Evolutionary conservation across 2,113 vertebrate species (phyloP).

Genomic region (Athene cunicularia): DNA sequence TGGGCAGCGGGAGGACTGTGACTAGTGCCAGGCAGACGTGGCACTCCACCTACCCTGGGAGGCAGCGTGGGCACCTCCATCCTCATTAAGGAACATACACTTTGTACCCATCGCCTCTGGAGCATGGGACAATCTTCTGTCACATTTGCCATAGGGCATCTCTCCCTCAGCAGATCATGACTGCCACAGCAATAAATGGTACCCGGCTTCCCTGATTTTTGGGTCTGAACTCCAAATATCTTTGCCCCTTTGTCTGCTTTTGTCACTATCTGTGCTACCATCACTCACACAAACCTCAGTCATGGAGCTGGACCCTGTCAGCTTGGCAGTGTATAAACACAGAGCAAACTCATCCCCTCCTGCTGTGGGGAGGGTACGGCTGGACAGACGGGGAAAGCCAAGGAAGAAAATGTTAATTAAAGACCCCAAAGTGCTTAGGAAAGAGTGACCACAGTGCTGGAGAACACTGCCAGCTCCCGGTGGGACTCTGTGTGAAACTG

Average conservation of each 20-base stretch:
- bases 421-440: background rate
- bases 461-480: background rate
- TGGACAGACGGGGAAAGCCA: fast-evolving
- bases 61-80: background rate
- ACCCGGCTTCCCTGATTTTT: background rate
- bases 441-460: fast-evolving
- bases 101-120: background rate
- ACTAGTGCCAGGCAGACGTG: background rate
- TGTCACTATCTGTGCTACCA: background rate
- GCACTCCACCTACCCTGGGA: background rate
- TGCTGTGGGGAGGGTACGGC: fast-evolving
- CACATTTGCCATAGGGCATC: fast-evolving
- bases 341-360: background rate
- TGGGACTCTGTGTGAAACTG: background rate
- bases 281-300: background rate
- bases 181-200: background rate
- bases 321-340: background rate
- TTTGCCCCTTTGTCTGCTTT: background rate
- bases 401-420: background rate
- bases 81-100: background rate
- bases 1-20: background rate
- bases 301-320: background rate
- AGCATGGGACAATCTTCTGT: background rate
- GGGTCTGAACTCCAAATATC: background rate
- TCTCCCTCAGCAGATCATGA: background rate